Evolutionary conservation across 1,140 invertebrate species (phyloP).

Genomic region (Aethina tumida): DNA sequence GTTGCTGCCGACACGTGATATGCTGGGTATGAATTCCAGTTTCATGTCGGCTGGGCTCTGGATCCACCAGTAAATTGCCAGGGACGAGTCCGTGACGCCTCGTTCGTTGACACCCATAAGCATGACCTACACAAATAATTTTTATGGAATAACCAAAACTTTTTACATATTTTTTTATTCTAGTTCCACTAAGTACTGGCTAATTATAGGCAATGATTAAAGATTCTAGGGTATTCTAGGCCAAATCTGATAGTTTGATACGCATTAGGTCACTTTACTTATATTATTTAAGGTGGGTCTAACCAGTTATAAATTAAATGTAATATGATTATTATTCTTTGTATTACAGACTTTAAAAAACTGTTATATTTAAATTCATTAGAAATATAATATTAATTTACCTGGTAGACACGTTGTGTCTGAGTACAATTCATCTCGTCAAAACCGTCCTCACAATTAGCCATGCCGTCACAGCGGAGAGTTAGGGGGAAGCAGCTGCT

Average conservation of each 20-base stretch:
- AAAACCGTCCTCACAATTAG: conserved; percentile 58
- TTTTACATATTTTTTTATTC: too few relatives aligned
- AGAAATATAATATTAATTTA: conserved; percentile 19
- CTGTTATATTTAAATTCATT: not conserved
- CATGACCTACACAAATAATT: too few relatives aligned
- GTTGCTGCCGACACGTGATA: conserved; percentile 30
- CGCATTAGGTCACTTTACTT: too few relatives aligned
- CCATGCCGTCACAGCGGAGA: conserved; percentile 52
- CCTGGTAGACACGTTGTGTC: conserved; percentile 40
- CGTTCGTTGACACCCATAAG: conserved; percentile 45
- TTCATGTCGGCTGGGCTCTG: conserved; percentile 31
- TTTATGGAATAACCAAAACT: too few relatives aligned
- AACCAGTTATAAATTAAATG: too few relatives aligned
- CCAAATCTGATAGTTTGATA: too few relatives aligned
- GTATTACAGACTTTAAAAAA: too few relatives aligned
- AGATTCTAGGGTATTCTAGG: too few relatives aligned
- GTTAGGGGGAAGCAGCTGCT: conserved; percentile 46
- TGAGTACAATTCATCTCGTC: conserved; percentile 60
- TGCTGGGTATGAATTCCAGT: conserved; percentile 54
- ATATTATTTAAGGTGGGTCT: too few relatives aligned
- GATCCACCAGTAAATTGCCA: conserved; percentile 49
- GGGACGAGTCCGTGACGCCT: conserved; percentile 38
- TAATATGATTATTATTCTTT: too few relatives aligned
- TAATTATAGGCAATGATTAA: too few relatives aligned
- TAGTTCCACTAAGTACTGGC: too few relatives aligned